Evolutionary conservation across 1,140 invertebrate genomes (phyloP), one percentile per base, ranked within the genome.

Genomic region (Elysia chlorotica): DNA sequence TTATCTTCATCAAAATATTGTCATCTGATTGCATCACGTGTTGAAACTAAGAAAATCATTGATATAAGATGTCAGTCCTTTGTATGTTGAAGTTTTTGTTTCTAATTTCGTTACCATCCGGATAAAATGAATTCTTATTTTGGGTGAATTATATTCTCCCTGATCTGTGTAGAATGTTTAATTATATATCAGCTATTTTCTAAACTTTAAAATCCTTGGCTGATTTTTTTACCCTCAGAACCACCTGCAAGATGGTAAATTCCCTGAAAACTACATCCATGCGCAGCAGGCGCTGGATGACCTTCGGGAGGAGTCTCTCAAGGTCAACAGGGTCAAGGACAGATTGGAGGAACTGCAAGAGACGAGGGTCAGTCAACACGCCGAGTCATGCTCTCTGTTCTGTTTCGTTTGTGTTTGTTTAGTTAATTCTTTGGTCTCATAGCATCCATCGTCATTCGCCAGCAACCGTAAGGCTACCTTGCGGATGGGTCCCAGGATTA

Each of bases 281-380:
- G 67, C 81, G 17, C 80, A 83, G 62, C 81, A 84, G 61, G 76
- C 76, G 21, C 68, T 83, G 10, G 81, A 82, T 14, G 74, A 79
- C n/a, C 74, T 79, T 5, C 63, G 73, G 41, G 74, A 78, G 23
- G 62, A 76, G 14, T 61, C 71, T 23, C 68, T 66, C 2, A 59
- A 77, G 4, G 63, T 84, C 25, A 80, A 76, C 62, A 69, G 75
- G 37, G 67, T 83, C 23, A 79, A 80, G 61, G 53, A 78, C 35
- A 77, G 77, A 48, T 77, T 83, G 2, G 75, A 82, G 36, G 81
- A 84, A 56, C 63, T 82, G 25, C 78, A 79, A 23, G 77, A 78
- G 68, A 76, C 74, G n/a, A 76, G 74, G 76, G 80, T 79, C 73
- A 61, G 59, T 65, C 33, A 66, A 66, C 5, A 25, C 59, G 0